These are phyloP conservation scores for Eutolmus rufibarbis DNA, from an alignment of 2,888 invertebrate genomes.

Conservation along the genomic window DNA sequence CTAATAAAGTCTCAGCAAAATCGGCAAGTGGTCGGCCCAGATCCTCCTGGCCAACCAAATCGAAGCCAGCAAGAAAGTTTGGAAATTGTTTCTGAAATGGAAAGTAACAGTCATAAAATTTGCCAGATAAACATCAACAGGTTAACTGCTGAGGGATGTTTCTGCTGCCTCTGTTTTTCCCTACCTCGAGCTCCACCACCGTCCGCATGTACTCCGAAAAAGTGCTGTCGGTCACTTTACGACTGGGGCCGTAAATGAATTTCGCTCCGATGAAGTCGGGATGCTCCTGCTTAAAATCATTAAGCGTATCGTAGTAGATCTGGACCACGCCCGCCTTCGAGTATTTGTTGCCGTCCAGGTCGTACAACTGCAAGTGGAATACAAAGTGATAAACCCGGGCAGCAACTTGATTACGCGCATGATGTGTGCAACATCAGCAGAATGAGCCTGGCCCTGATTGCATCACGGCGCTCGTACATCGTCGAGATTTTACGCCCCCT, in stretches of 20 bases:
- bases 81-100: constrained; percentile 66
- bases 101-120: constrained; percentile 2
- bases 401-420: neutral
- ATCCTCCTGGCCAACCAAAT: constrained; percentile 83
- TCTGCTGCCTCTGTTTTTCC: neutral
- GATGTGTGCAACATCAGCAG: constrained; percentile 20
- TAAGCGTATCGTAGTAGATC: constrained; percentile 67
- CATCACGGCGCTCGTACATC: neutral
- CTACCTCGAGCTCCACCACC: constrained; percentile 55
- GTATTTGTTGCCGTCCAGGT: constrained; percentile 69
- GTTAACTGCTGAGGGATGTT: neutral
- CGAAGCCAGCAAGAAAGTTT: constrained; percentile 77
- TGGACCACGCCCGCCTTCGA: constrained; percentile 67
- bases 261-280: constrained; percentile 74
- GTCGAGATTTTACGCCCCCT: neutral
- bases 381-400: neutral
- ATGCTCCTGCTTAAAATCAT: constrained; percentile 68
- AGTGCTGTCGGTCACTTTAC: constrained; percentile 61
- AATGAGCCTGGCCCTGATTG: neutral
- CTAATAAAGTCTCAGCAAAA: constrained; percentile 67
- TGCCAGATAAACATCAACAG: constrained; percentile 21
- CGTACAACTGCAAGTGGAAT: constrained; percentile 65
- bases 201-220: constrained; percentile 64
- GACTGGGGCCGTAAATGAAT: constrained; percentile 72
- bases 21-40: constrained; percentile 69